phyloP scores from a whole-genome alignment of 1,140 invertebrate species.

The Meloidogyne exigua region DNA sequence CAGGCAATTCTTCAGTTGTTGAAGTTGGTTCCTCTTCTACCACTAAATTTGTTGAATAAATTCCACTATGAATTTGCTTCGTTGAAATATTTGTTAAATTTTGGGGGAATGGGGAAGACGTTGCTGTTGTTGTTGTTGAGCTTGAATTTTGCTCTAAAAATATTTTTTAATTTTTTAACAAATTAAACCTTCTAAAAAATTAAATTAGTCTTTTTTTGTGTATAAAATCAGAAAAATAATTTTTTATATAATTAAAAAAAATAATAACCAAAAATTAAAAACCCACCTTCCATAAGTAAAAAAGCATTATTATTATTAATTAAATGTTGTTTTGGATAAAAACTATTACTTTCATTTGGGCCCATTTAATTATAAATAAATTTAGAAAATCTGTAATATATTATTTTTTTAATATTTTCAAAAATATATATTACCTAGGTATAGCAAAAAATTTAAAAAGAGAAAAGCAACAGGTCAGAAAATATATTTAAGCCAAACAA shows the following conservation, averaged over 20 bases:
- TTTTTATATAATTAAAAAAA: too few relatives aligned
- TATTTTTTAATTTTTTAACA: neutral
- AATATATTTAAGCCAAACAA: neutral
- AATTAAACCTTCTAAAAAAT: too few relatives aligned
- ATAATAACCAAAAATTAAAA: neutral
- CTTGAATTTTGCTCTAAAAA: neutral
- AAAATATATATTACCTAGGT: neutral
- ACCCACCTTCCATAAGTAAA: neutral
- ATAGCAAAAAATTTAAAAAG: neutral
- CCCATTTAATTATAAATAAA: neutral
- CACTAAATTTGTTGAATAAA: neutral
- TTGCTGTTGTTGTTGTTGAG: neutral
- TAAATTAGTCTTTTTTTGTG: too few relatives aligned
- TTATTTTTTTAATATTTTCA: neutral
- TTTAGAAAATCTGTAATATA: neutral
- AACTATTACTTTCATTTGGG: neutral
- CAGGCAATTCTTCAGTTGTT: constrained; percentile 11
- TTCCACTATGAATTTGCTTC: neutral
- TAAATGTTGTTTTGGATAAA: neutral
- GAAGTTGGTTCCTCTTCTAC: constrained; percentile 19
- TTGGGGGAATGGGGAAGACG: neutral
- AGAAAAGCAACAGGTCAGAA: neutral
- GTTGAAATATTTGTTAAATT: neutral
- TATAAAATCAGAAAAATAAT: too few relatives aligned
- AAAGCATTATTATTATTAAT: constrained; percentile 2